Evolutionary conservation across 2,888 invertebrate species (phyloP).

Genomic region (Euplagia quadripunctaria): DNA sequence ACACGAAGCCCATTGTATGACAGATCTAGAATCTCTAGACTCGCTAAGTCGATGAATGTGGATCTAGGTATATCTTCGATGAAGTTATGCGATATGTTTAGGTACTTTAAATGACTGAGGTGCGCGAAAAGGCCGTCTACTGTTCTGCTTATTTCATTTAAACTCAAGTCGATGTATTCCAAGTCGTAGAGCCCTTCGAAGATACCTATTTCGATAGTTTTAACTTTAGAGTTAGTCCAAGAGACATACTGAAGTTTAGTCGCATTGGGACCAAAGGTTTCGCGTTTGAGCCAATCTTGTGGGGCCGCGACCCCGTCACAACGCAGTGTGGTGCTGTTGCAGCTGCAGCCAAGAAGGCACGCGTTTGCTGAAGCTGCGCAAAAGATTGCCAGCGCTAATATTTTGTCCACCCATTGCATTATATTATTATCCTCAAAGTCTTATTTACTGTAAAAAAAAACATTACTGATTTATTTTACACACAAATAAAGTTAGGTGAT

Average conservation of each 20-base stretch:
- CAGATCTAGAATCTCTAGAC: slow-evolving; percentile 89
- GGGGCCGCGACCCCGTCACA: slow-evolving; percentile 64
- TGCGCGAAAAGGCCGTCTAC: slow-evolving; percentile 87
- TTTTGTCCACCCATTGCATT: slow-evolving; percentile 87
- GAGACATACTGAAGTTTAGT: slow-evolving; percentile 77
- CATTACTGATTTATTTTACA: not conserved
- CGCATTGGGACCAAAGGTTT: slow-evolving; percentile 64
- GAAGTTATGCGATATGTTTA: slow-evolving; percentile 91
- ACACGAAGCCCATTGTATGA: slow-evolving; percentile 90
- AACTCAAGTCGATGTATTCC: slow-evolving; percentile 88
- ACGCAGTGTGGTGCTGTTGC: slow-evolving; percentile 70
- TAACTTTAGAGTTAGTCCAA: slow-evolving; percentile 88
- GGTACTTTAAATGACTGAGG: slow-evolving; percentile 86
- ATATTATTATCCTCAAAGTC: slow-evolving; percentile 85
- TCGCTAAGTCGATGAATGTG: slow-evolving; percentile 88
- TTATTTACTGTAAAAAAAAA: slow-evolving; percentile 82
- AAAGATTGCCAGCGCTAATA: slow-evolving; percentile 83
- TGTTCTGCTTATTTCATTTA: slow-evolving; percentile 87
- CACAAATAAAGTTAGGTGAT: not conserved
- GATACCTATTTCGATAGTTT: slow-evolving; percentile 75
- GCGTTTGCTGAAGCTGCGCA: slow-evolving; percentile 74
- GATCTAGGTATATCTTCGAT: slow-evolving; percentile 89
- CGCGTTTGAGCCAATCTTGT: slow-evolving; percentile 60
- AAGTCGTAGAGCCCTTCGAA: slow-evolving; percentile 81
- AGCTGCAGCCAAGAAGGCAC: slow-evolving; percentile 71